These are phyloP conservation scores for Neelides folsomi DNA, from an alignment of 2,888 invertebrate species.

Conservation along the genomic window DNA sequence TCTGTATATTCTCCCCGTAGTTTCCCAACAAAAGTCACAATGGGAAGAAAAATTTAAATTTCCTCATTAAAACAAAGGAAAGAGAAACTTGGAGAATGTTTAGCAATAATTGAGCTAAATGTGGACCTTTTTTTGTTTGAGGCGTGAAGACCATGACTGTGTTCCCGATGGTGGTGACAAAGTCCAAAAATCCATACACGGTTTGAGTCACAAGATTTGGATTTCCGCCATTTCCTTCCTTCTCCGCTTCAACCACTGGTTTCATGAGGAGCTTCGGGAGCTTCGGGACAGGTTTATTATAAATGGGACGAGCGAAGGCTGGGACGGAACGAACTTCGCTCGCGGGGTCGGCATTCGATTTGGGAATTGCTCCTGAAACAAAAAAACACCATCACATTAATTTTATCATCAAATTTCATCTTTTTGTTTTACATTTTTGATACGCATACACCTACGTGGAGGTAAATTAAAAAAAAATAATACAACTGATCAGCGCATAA, in stretches of 20 bases:
- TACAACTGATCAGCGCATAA: too few relatives aligned
- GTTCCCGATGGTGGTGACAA: slow-evolving; percentile 84
- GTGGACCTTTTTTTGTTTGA: slow-evolving; percentile 45
- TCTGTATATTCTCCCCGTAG: too few relatives aligned
- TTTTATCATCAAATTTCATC: too few relatives aligned
- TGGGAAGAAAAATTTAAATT: too few relatives aligned
- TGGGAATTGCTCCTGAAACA: background rate
- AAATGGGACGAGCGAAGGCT: slow-evolving; percentile 34
- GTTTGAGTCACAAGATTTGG: slow-evolving; percentile 61
- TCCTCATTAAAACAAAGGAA: too few relatives aligned
- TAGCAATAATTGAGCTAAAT: too few relatives aligned
- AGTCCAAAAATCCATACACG: slow-evolving; percentile 84
- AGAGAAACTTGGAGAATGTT: too few relatives aligned
- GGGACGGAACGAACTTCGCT: slow-evolving; percentile 25
- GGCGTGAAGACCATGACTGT: slow-evolving; percentile 91
- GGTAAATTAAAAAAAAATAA: too few relatives aligned
- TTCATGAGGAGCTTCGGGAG: slow-evolving; percentile 7
- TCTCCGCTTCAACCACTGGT: background rate
- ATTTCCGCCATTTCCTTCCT: slow-evolving; percentile 5
- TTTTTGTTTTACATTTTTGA: too few relatives aligned
- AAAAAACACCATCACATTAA: too few relatives aligned
- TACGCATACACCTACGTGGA: too few relatives aligned
- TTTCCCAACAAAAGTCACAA: too few relatives aligned
- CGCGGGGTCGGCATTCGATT: slow-evolving; percentile 16
- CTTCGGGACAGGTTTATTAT: slow-evolving; percentile 33